Conservation (phyloP, 1,140 invertebrate species). For the Diachasmimorpha longicaudata region DNA sequence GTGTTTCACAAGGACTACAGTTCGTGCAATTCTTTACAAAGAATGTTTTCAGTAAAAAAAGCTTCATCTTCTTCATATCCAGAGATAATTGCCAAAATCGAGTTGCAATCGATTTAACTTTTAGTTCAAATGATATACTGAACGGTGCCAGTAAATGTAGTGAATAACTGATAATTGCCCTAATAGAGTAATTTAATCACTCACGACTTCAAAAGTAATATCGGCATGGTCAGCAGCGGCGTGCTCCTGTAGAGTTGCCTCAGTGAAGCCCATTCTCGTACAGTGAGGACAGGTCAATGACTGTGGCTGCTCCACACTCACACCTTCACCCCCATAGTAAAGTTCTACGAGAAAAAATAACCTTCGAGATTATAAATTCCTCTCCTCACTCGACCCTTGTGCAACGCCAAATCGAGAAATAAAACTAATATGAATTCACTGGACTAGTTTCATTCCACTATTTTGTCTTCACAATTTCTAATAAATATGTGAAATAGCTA, state of each 20-base stretch:
- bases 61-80: too few relatives aligned
- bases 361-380: not conserved
- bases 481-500: too few relatives aligned
- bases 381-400: too few relatives aligned
- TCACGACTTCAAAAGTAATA: slow-evolving; percentile 84
- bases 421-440: too few relatives aligned
- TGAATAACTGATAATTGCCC: slow-evolving; percentile 6
- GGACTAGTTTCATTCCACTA: too few relatives aligned
- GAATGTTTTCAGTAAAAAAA: slow-evolving; percentile 12
- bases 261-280: slow-evolving; percentile 94
- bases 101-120: too few relatives aligned
- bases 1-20: too few relatives aligned
- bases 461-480: too few relatives aligned
- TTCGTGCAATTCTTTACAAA: not conserved
- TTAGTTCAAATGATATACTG: too few relatives aligned
- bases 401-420: too few relatives aligned
- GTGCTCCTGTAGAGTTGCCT: slow-evolving; percentile 90
- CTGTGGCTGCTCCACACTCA: slow-evolving; percentile 89
- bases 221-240: slow-evolving; percentile 88
- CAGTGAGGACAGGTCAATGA: slow-evolving; percentile 97
- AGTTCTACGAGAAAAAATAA: slow-evolving; percentile 69
- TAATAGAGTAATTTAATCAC: slow-evolving; percentile 41
- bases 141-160: too few relatives aligned
- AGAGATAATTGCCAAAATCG: too few relatives aligned
- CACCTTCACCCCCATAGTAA: slow-evolving; percentile 93